Evolutionary conservation across 2,797 vertebrate species (phyloP), one percentile per base, ranked within the genome.

Genomic region (Enteromius thamalakanensis): DNA sequence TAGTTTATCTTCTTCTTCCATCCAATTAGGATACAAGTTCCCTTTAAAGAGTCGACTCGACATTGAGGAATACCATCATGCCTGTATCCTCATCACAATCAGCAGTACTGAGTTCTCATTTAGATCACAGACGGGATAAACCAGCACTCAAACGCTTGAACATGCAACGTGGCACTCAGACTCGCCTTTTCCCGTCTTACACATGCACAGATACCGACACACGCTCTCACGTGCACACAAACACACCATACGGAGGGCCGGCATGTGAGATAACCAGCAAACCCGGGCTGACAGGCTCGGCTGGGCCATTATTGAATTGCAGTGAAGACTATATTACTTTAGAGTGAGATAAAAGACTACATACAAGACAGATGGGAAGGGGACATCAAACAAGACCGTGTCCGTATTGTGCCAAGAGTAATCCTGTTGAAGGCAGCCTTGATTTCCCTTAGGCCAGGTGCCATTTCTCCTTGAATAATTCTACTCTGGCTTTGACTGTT

Each of bases 341-440:
- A 96, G 97, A 97, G 96, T 95, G 95, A 98, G 97, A 98, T 98
- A 97, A 98, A 98, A 98, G 96, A 95, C 96, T 96, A 95, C 94
- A 95, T 95, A 95, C 95, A 96, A 97, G 96, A 97, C 94, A 95
- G 97, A 98, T 98, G 95, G 96, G 95, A 93, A 94, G 94, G 93
- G 95, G 94, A 97, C 97, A 98, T 99, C 97, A 99, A 98, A 99
- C 96, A 97, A 94, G 96, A 94, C 94, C 92, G 93, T 95, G 95
- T 97, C 96, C 96, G 94, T 94, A 94, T 95, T 95, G 95, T 97
- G 97, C 96, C 97, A 97, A 95, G 95, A 96, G 95, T 95, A 97
- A 97, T 98, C 95, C 96, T 92, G 93, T 93, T 96, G 96, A 96
- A 97, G 95, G 93, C 94, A 92, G 91, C 87, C 92, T 95, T 97